Conservation (phyloP, 1,140 invertebrate species). For the Coboldia fuscipes region DNA sequence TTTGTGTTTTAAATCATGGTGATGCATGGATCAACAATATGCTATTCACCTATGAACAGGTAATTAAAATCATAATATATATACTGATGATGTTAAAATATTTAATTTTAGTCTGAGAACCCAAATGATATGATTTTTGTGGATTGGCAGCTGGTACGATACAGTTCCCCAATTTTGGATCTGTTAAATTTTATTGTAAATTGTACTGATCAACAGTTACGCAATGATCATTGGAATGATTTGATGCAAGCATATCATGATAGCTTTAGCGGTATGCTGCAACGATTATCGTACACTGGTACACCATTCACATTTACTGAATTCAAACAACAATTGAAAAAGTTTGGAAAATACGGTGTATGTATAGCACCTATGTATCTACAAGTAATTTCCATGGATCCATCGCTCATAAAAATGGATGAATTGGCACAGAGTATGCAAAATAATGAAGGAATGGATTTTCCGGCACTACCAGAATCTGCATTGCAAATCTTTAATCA, state of each 20-base stretch:
- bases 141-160: slow-evolving; percentile 27
- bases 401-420: neutral
- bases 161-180: slow-evolving; percentile 25
- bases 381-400: neutral
- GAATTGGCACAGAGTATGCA: neutral
- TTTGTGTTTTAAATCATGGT: slow-evolving; percentile 25
- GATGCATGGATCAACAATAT: slow-evolving; percentile 32
- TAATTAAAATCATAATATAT: too few species aligned
- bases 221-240: slow-evolving; percentile 19
- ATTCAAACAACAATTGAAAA: slow-evolving; percentile 10
- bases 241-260: slow-evolving; percentile 25
- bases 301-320: slow-evolving; percentile 11
- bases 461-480: neutral
- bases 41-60: slow-evolving; percentile 23
- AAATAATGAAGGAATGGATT: neutral
- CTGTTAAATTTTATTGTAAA: slow-evolving; percentile 28
- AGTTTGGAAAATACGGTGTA: slow-evolving; percentile 10
- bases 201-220: slow-evolving; percentile 22
- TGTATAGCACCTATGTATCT: neutral
- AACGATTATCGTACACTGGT: slow-evolving; percentile 10
- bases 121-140: slow-evolving; percentile 19
- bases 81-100: too few species aligned
- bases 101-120: too few species aligned
- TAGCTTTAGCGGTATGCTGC: slow-evolving; percentile 13
- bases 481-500: neutral